These are phyloP conservation scores for Tetragonula carbonaria DNA, from an alignment of 2,888 invertebrate genomes.

Conservation along the genomic window DNA sequence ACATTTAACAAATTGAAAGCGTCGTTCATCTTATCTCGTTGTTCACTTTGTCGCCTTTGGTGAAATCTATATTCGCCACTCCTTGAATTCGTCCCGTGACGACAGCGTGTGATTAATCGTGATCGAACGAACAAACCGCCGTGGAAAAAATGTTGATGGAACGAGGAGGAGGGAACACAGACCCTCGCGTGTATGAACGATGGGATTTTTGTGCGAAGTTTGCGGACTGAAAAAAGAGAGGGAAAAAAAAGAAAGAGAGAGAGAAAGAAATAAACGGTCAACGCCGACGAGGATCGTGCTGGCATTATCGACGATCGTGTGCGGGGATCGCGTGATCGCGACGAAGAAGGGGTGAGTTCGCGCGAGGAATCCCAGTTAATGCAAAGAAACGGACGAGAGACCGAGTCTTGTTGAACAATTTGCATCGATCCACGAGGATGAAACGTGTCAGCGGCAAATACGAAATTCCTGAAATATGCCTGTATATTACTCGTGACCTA, in stretches of 20 bases:
- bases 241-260: background rate
- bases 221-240: background rate
- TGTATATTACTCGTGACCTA: slow-evolving; percentile 7
- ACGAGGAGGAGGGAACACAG: background rate
- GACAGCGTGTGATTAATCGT: slow-evolving; percentile 49
- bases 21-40: background rate
- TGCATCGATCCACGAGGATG: slow-evolving; percentile 27
- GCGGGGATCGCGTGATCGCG: slow-evolving; percentile 40
- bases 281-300: slow-evolving; percentile 33
- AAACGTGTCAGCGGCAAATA: slow-evolving; percentile 18
- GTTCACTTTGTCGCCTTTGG: background rate
- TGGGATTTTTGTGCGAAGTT: slow-evolving; percentile 40
- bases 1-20: background rate
- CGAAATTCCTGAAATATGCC: slow-evolving; percentile 21
- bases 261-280: background rate
- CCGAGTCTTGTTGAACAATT: slow-evolving; percentile 15
- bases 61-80: slow-evolving; percentile 12
- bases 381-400: slow-evolving; percentile 23
- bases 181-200: slow-evolving; percentile 50
- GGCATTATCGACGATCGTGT: slow-evolving; percentile 23
- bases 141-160: background rate
- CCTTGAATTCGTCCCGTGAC: slow-evolving; percentile 21
- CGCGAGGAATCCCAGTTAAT: slow-evolving; percentile 16
- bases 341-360: slow-evolving; percentile 10
- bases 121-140: background rate